Evolutionary conservation across 1,140 invertebrate species (phyloP).

Genomic region (Drosophila athabasca): DNA sequence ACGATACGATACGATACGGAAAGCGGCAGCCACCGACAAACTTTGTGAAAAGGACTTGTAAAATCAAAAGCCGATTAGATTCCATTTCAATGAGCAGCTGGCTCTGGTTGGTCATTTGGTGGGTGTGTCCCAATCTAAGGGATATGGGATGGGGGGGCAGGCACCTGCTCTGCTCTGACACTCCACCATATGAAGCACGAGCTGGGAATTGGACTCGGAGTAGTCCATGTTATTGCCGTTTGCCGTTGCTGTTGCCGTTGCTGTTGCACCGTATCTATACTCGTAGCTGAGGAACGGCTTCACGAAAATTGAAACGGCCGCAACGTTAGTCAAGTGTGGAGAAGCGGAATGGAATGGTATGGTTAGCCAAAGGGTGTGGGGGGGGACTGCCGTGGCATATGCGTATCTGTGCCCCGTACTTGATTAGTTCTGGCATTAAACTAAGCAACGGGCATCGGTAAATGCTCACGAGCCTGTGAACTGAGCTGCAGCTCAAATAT

Average conservation of each 20-base stretch:
- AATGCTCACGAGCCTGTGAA: constrained; percentile 19
- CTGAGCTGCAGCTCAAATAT: neutral
- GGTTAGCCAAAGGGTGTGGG: neutral
- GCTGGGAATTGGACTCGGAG: constrained; percentile 24
- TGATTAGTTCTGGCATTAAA: constrained; percentile 67
- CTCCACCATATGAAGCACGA: constrained; percentile 5
- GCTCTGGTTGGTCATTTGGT: constrained; percentile 78
- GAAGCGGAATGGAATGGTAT: neutral
- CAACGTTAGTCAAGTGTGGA: constrained; percentile 22
- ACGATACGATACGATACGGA: neutral
- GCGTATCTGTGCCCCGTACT: constrained; percentile 47
- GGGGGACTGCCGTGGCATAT: constrained; percentile 4
- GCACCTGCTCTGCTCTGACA: neutral
- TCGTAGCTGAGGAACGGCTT: constrained; percentile 13
- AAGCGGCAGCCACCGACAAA: constrained; percentile 62
- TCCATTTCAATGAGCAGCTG: constrained; percentile 78
- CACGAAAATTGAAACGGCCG: constrained; percentile 40
- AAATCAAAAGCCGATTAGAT: constrained; percentile 82
- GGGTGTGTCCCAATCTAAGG: constrained; percentile 31
- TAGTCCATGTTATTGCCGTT: constrained; percentile 46
- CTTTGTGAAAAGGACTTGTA: constrained; percentile 77
- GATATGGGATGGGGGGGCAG: neutral
- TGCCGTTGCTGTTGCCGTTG: neutral
- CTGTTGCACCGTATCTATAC: constrained; percentile 26
- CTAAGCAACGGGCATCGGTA: constrained; percentile 42